These are phyloP conservation scores for Meliscaeva auricollis DNA, from an alignment of 2,888 invertebrate species.

Conservation along the genomic window DNA sequence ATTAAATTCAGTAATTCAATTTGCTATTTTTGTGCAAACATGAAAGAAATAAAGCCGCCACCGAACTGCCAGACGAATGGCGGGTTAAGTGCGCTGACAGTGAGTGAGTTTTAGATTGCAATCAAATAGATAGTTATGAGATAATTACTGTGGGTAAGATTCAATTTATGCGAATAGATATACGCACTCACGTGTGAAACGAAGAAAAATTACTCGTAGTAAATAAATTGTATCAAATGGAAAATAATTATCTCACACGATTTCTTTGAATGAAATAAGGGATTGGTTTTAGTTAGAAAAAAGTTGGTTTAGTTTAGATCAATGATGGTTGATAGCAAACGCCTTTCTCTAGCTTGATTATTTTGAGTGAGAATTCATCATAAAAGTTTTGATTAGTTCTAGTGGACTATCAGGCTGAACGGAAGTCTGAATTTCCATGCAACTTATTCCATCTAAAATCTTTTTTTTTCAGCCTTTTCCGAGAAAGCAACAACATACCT, in stretches of 20 bases:
- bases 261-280: no score
- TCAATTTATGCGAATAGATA: constrained; percentile 25
- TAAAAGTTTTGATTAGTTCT: no score
- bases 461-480: no score
- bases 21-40: constrained; percentile 47
- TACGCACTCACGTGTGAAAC: constrained; percentile 52
- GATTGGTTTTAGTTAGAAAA: no score
- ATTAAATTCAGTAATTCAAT: constrained; percentile 72
- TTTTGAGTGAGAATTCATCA: no score
- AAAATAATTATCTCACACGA: not conserved
- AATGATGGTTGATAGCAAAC: no score
- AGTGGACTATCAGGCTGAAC: no score
- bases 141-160: constrained; percentile 56
- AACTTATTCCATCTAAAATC: no score
- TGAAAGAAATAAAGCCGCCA: constrained; percentile 67
- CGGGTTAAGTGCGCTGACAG: not conserved
- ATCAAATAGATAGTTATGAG: constrained; percentile 52
- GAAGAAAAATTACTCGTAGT: constrained; percentile 5
- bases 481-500: no score
- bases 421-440: no score
- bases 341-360: no score
- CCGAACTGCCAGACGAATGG: not conserved
- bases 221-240: constrained; percentile 16
- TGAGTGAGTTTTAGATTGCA: constrained; percentile 34
- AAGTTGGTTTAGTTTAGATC: no score